Percentiles rank a stretch among this genome's conserved stretches.
phyloP scores from a whole-genome alignment of 2,113 vertebrate species.

The Pedetes capensis region DNA sequence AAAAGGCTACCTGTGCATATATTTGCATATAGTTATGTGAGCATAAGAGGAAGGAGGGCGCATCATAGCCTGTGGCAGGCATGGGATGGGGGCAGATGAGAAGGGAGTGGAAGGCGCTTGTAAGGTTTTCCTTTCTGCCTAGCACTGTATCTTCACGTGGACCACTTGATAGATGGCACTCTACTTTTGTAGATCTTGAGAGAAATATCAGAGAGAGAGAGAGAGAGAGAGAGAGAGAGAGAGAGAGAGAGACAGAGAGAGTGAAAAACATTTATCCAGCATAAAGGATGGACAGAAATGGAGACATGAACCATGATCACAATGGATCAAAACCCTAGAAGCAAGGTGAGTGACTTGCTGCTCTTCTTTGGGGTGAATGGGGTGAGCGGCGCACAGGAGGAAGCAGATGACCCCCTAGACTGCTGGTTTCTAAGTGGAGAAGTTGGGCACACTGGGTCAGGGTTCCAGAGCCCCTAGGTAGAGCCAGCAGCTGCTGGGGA shows the following conservation, averaged over 20 bases:
- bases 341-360: not conserved
- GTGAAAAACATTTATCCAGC: not conserved
- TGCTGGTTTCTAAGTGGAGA: not conserved
- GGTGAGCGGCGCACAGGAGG: not conserved
- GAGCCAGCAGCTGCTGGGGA: accelerated
- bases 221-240: too few relatives aligned
- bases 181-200: not conserved
- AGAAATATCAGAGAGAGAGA: not conserved
- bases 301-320: not conserved
- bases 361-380: not conserved
- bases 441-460: not conserved
- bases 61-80: too few relatives aligned
- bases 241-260: too few relatives aligned
- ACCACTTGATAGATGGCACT: not conserved
- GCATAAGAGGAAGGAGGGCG: not conserved
- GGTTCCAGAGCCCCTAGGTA: not conserved
- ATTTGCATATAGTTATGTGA: not conserved
- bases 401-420: not conserved
- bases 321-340: not conserved
- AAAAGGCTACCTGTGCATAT: not conserved
- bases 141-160: not conserved
- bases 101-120: not conserved
- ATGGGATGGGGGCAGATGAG: not conserved
- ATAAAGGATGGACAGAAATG: not conserved
- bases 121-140: not conserved